Evolutionary conservation across 2,888 invertebrate species (phyloP), one percentile per base, ranked within the genome.

Genomic region (Maniola hyperantus): DNA sequence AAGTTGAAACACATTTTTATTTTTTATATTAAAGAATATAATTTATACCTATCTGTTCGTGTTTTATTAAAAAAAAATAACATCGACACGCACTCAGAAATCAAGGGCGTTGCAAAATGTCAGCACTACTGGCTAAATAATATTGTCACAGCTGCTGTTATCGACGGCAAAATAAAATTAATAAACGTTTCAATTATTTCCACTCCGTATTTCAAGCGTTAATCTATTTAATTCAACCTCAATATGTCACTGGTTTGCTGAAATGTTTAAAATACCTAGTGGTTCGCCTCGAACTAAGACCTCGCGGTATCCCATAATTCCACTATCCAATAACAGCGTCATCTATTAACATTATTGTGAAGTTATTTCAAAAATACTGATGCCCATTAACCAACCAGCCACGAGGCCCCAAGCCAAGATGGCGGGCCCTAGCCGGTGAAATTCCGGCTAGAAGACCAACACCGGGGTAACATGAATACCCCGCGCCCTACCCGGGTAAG

Each of bases 51-150:
- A n/a, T n/a, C n/a, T n/a, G n/a, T n/a, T n/a, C n/a, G 2, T 13
- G n/a, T n/a, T 53, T 50, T 5, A 10, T 2, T 39, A 55, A 18
- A 34, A 36, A 36, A 36, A 55, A 55, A 55, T 11, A 39, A 55
- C 39, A 55, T 11, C 36, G 20, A 55, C 39, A 36, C 18, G 36
- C 55, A 55, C 36, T 55, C 55, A 55, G 55, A 55, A 39, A 18
- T 18, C 55, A 55, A 39, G 55, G 55, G 39, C 55, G 20, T 18
- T 39, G 18, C 20, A 39, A 39, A 55, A 55, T 39, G 39, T 13
- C 55, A 55, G 18, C 39, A 20, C 55, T 55, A 39, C 39, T 55
- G 11, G 15, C 54, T 36, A 54, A 54, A 54, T 54, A 15, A 55
- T 18, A 34, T 54, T 36, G 34, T 36, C 15, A 36, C 13, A 6